These are phyloP conservation scores for Philereme transversata DNA, from an alignment of 2,888 invertebrate genomes.

Conservation along the genomic window DNA sequence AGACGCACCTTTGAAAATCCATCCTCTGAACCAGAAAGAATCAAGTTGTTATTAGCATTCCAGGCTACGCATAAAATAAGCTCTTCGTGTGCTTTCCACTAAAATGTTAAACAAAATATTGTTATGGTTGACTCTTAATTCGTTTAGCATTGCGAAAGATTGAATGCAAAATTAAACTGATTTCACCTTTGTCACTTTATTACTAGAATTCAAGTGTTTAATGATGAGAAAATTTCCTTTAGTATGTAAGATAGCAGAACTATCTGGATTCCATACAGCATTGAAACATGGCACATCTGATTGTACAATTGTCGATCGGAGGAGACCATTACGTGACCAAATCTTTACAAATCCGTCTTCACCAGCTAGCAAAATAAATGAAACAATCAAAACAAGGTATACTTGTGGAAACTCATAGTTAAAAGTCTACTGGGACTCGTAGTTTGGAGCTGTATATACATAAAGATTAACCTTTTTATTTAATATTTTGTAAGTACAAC, in stretches of 20 bases:
- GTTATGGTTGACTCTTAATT: not conserved
- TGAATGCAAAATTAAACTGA: not conserved
- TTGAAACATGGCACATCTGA: conserved; percentile 92
- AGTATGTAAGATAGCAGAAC: conserved; percentile 87
- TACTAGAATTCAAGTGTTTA: conserved; percentile 89
- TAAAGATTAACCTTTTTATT: not conserved
- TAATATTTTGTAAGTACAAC: no score
- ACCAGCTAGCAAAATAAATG: conserved; percentile 85
- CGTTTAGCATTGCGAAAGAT: no score
- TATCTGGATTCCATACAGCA: conserved; percentile 92
- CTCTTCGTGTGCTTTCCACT: conserved; percentile 99
- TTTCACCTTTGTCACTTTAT: conserved; percentile 87
- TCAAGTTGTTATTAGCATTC: conserved; percentile 95
- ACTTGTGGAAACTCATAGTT: no score
- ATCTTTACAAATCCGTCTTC: conserved; percentile 98
- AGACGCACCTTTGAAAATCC: conserved; percentile 89
- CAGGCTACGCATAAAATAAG: conserved; percentile 96
- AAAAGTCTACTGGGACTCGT: no score
- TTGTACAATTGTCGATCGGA: conserved; percentile 94
- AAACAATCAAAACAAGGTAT: not conserved
- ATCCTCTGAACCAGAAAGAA: conserved; percentile 98
- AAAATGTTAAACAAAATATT: conserved; percentile 45
- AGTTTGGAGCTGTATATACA: no score
- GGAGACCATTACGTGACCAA: conserved; percentile 97
- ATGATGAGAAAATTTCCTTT: conserved; percentile 87